Evolutionary conservation across 2,888 invertebrate genomes (phyloP), one percentile per base, ranked within the genome.

Genomic region (Choristoneura rosaceana): DNA sequence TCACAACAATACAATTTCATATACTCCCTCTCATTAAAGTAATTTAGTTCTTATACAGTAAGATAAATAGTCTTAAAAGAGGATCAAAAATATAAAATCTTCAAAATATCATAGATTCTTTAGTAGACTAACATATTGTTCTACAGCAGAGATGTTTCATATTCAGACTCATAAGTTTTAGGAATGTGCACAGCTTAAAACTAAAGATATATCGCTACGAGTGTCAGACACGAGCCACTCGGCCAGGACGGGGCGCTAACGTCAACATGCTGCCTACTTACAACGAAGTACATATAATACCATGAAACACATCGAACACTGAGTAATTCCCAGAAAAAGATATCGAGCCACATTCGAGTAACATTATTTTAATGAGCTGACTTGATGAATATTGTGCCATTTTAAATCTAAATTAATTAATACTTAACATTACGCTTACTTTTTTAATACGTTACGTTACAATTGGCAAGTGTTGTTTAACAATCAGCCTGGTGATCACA

Each of bases 321-420:
- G 82, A 90, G 84, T 83, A 84, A 83, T 82, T 84, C 81, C 80
- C 73, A 25, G 82, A 83, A 79, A 78, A 82, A 85, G 82, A 86
- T 82, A 86, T 81, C 90, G 92, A 93, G 92, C 84, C 78, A 91
- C 91, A 91, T 93, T 91, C 92, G 90, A 92, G 91, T 84, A 85
- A 75, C 82, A 84, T 75, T 78, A 77, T 88, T 52, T 85, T 77
- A 80, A 81, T 83, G 93, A 94, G 94, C 94, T 92, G 94, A 94
- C 94, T 84, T 94, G 94, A 94, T 94, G 92, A 93, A 91, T 93
- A 92, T 91, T 90, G 91, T 92, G 91, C 90, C 90, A 77, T 79
- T 76, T 81, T 84, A 82, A 79, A 84, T 84, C 84, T 87, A 85
- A 86, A 59, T 69, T 83, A 82, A 81, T 79, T 82, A 81, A 81